These are phyloP conservation scores for Timandra comae DNA, from an alignment of 2,888 invertebrate genomes.

Conservation along the genomic window DNA sequence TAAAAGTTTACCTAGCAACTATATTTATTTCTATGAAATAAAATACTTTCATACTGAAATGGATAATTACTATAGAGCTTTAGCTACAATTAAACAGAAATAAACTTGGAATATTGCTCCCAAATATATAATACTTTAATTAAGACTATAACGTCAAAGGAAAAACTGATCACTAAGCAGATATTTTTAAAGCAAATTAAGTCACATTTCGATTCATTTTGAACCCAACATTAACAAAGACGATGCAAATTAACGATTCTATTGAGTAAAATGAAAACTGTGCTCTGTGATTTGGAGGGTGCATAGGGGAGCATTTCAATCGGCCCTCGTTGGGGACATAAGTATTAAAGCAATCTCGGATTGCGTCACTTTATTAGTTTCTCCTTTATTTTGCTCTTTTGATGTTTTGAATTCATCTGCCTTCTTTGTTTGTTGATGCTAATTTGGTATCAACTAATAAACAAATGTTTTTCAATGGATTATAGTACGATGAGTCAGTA, in stretches of 20 bases:
- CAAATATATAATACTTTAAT: too few species aligned
- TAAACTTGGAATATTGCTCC: too few species aligned
- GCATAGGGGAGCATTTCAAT: constrained; percentile 65
- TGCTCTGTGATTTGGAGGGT: constrained; percentile 54
- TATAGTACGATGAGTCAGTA: too few species aligned
- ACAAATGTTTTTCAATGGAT: constrained; percentile 1
- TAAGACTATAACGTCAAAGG: too few species aligned
- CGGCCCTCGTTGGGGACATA: constrained; percentile 63
- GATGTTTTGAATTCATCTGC: constrained; percentile 62
- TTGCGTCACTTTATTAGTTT: constrained; percentile 71
- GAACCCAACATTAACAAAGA: constrained; percentile 35
- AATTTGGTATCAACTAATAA: constrained; percentile 23
- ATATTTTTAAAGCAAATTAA: not conserved
- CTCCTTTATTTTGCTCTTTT: constrained; percentile 65
- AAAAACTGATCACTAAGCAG: too few species aligned
- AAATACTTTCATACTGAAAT: too few species aligned
- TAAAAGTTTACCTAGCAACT: too few species aligned
- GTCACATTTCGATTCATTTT: constrained; percentile 18
- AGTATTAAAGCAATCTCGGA: constrained; percentile 70
- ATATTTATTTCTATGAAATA: too few species aligned
- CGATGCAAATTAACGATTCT: constrained; percentile 72
- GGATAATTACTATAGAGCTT: too few species aligned
- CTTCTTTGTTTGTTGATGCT: constrained; percentile 34
- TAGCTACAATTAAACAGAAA: too few species aligned
- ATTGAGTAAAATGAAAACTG: constrained; percentile 67